Base-by-base conservation (phyloP, 30 jellyfish, hydroid and myxozoan species). In the Turritopsis rubra region DNA sequence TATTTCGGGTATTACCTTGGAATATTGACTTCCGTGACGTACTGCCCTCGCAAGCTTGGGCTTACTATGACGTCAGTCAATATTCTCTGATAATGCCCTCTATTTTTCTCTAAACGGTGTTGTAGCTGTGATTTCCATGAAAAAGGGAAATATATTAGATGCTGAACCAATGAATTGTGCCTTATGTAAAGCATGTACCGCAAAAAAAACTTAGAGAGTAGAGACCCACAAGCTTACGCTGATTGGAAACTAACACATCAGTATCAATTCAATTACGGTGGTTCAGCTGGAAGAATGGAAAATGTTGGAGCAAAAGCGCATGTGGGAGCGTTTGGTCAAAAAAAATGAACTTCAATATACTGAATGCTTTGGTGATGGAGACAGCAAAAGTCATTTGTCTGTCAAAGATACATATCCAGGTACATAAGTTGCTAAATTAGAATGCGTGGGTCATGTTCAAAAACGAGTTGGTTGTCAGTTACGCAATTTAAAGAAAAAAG, bases 391-490 rank as follows among this genome's bases (percentile, higher is more conserved):
- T n/a, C 68, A 28, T 65, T 53, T 68, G 23, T 23, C 87, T 28
- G 80, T 84, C 9, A 18, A 75, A 74, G 21, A 84, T 29, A 65
- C 28, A 18, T 72, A 84, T 52, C 87, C 87, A 22, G 87, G 75
- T 20, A 52, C 68, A 29, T 28, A 74, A 21, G 76, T 84, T 29
- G 71, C 28, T 17, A 73, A 84, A 73, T 21, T n/a, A 21, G 90
- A 84, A 73, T 84, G 90, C 68, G 71, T 84, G 54, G 90, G 90
- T 18, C 90, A 84, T 53, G 90, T 84, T 52, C 90, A 84, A 53
- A 84, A 74, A 73, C 79, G 90, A 19, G 80, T 84, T 17, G 90
- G 81, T 8, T 25, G 70, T 22, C 80, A 85, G 52, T 31, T 84
- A 8, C 79, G 86, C 20, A 74, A 84, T 21, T 25, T 72, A 53